Evolutionary conservation across 1,140 invertebrate species (phyloP).

Genomic region (Teleopsis dalmanni): DNA sequence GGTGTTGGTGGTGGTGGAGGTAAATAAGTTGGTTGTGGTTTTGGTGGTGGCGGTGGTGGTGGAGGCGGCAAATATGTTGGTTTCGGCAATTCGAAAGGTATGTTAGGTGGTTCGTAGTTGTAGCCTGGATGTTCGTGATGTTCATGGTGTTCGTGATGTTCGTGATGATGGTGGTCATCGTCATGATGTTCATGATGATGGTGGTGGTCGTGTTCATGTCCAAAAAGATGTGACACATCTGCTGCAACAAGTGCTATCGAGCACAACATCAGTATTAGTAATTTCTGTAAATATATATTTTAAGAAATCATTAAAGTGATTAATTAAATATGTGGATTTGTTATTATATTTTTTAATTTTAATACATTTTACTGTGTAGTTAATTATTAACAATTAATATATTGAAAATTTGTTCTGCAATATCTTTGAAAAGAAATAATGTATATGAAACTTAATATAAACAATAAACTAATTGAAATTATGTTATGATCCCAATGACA

Average conservation of each 20-base stretch:
- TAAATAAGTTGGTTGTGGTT: not conserved
- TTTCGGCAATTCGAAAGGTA: constrained; percentile 28
- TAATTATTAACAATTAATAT: too few relatives aligned
- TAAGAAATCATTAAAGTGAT: not conserved
- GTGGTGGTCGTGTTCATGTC: constrained; percentile 16
- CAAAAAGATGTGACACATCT: constrained; percentile 33
- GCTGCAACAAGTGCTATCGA: constrained; percentile 28
- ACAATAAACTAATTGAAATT: too few relatives aligned
- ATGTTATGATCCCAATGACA: too few relatives aligned
- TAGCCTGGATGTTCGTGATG: constrained; percentile 22
- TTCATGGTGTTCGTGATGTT: constrained; percentile 19
- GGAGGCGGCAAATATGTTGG: constrained; percentile 8
- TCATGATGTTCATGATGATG: constrained; percentile 7
- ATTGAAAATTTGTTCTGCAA: too few relatives aligned
- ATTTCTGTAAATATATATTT: constrained; percentile 25
- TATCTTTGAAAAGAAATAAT: too few relatives aligned
- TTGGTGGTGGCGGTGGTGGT: too few relatives aligned
- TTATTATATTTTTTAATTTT: too few relatives aligned
- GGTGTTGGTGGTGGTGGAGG: constrained; percentile 10
- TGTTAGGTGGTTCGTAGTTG: constrained; percentile 26
- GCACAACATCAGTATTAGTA: constrained; percentile 23
- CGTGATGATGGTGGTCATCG: constrained; percentile 16
- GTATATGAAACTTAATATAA: too few relatives aligned
- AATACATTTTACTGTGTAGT: too few relatives aligned
- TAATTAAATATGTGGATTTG: too few relatives aligned